A percentile compares a stretch with the other conserved stretches of the same genome.
Evolutionary conservation across 1,140 invertebrate genomes (phyloP).

Genomic region (Cydia amplana): DNA sequence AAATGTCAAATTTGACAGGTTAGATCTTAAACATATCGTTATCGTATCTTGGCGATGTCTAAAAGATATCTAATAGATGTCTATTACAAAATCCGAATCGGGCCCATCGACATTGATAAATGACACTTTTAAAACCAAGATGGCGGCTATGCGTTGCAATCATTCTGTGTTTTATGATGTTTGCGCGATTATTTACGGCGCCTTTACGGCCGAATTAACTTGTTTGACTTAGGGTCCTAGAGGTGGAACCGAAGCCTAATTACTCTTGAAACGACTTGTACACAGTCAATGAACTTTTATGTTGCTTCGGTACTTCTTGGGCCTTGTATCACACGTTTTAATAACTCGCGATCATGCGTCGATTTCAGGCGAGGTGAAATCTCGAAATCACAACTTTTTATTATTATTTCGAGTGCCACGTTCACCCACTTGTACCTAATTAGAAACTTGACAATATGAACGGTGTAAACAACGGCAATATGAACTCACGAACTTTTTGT

Average conservation of each 20-base stretch:
- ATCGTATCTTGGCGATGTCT: too few species aligned
- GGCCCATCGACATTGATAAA: neutral
- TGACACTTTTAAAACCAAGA: constrained; percentile 46
- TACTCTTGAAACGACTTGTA: constrained; percentile 14
- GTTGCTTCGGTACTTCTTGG: neutral
- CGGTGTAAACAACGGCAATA: too few species aligned
- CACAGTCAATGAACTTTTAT: constrained; percentile 24
- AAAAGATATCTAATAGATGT: too few species aligned
- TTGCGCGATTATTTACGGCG: constrained; percentile 68
- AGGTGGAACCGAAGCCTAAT: constrained; percentile 29
- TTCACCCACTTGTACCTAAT: too few species aligned
- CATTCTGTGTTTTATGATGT: constrained; percentile 78
- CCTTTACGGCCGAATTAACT: constrained; percentile 51
- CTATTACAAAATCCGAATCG: too few species aligned
- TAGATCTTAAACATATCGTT: too few species aligned
- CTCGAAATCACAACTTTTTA: too few species aligned
- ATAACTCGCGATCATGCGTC: neutral
- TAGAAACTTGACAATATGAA: too few species aligned
- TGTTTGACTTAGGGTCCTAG: constrained; percentile 22
- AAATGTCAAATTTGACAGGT: too few species aligned
- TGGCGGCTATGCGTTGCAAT: constrained; percentile 74
- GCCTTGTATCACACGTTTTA: neutral
- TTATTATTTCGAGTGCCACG: too few species aligned
- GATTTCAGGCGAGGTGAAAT: too few species aligned
- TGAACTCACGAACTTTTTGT: too few species aligned